Evolutionary conservation across 2,888 invertebrate species (phyloP).

Genomic region (Eutolmus rufibarbis): DNA sequence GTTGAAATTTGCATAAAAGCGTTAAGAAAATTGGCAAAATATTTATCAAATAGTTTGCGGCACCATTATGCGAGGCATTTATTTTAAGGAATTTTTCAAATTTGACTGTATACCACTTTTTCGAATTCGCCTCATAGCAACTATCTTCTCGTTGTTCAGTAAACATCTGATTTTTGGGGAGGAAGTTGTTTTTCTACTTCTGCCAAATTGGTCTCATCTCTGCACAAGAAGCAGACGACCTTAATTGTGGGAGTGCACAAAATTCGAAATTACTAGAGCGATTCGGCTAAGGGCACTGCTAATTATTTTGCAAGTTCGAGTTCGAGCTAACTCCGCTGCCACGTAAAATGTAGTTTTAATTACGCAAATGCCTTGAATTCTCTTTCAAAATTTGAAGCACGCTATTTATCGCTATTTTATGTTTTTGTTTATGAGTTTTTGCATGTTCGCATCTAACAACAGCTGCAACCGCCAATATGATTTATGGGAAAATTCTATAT

Average conservation of each 20-base stretch:
- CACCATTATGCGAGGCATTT: slow-evolving; percentile 26
- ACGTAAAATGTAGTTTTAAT: background rate
- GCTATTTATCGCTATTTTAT: background rate
- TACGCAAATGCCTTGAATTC: background rate
- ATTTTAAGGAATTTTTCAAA: slow-evolving; percentile 30
- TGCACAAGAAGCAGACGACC: background rate
- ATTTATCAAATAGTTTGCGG: background rate
- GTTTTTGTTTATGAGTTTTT: background rate
- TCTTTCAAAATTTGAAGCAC: background rate
- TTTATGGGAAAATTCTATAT: background rate
- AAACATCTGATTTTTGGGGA: background rate
- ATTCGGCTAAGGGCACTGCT: background rate
- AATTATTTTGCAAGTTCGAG: background rate
- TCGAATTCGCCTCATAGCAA: background rate
- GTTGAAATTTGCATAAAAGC: slow-evolving; percentile 42
- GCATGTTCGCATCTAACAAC: background rate
- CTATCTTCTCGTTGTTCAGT: background rate
- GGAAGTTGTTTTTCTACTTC: background rate
- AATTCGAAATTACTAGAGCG: background rate
- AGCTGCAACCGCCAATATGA: background rate
- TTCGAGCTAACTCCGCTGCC: background rate
- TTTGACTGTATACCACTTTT: background rate
- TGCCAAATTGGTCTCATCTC: background rate
- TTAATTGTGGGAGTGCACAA: background rate
- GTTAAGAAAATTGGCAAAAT: slow-evolving; percentile 42